Conservation (phyloP, 2,113 vertebrate genomes). For the Lycaon pictus region DNA sequence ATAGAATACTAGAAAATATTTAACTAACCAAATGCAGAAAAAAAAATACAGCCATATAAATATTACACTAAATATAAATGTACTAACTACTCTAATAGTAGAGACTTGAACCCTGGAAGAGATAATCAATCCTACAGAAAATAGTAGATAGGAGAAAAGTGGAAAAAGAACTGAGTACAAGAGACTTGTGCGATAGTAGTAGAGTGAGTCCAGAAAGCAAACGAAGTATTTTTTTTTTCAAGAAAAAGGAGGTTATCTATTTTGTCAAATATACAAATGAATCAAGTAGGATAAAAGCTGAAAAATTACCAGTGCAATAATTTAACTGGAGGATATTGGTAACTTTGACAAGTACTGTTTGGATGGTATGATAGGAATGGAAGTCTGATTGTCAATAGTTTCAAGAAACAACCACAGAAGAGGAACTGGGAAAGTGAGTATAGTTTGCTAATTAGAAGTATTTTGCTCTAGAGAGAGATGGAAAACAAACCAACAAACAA, state of each 20-base stretch:
- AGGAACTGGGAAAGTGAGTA: neutral
- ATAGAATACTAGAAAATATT: neutral
- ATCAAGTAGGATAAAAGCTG: neutral
- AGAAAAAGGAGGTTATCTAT: neutral
- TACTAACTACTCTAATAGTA: neutral
- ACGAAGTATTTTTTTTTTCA: neutral
- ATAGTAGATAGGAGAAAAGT: neutral
- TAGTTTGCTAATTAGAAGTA: neutral
- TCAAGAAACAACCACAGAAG: neutral
- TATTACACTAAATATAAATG: neutral
- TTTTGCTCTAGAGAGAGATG: neutral
- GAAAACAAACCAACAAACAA: neutral
- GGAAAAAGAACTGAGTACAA: neutral
- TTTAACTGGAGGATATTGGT: neutral
- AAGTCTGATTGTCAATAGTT: neutral
- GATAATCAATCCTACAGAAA: neutral
- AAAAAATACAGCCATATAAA: neutral
- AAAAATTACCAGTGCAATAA: neutral
- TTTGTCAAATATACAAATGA: neutral
- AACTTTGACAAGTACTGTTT: neutral
- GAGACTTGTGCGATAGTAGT: neutral
- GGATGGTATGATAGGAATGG: neutral
- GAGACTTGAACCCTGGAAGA: neutral
- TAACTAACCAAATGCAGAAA: neutral
- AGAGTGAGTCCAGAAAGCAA: neutral